phyloP scores from a whole-genome alignment of 2,888 invertebrate species.

The Cryptophagus acutangulus region DNA sequence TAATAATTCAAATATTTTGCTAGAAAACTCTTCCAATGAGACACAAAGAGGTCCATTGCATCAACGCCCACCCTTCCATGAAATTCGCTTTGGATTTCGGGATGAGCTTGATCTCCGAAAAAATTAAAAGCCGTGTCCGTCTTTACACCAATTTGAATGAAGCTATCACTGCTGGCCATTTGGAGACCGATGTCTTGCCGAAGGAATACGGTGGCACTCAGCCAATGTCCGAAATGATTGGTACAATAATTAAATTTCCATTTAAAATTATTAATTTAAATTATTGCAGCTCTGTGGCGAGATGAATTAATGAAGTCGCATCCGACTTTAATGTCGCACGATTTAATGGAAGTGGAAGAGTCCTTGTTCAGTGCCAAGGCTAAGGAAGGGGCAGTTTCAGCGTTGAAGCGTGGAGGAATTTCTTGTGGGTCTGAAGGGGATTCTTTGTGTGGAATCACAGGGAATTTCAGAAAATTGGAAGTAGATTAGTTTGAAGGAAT shows the following conservation, averaged over 20 bases:
- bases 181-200: constrained; percentile 56
- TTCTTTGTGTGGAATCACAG: constrained; percentile 64
- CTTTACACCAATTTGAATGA: constrained; percentile 62
- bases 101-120: constrained; percentile 70
- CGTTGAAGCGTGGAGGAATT: constrained; percentile 53
- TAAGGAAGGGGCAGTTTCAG: constrained; percentile 69
- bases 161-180: constrained; percentile 42
- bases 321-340: constrained; percentile 59
- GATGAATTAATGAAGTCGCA: constrained; percentile 59
- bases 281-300: constrained; percentile 58
- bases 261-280: constrained; percentile 7
- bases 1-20: constrained; percentile 16
- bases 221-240: constrained; percentile 79
- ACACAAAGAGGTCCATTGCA: constrained; percentile 73
- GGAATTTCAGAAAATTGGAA: constrained; percentile 73
- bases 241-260: constrained; percentile 46
- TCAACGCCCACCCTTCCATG: constrained; percentile 68
- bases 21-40: constrained; percentile 72
- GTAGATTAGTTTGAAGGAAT: constrained; percentile 55
- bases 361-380: constrained; percentile 68
- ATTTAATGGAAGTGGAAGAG: constrained; percentile 64
- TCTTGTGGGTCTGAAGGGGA: constrained; percentile 62
- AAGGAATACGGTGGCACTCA: constrained; percentile 80
- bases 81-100: constrained; percentile 74
- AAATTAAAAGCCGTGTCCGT: constrained; percentile 65